These are phyloP conservation scores for Drosophila pectinifera DNA, from an alignment of 1,140 invertebrate genomes.

Conservation along the genomic window DNA sequence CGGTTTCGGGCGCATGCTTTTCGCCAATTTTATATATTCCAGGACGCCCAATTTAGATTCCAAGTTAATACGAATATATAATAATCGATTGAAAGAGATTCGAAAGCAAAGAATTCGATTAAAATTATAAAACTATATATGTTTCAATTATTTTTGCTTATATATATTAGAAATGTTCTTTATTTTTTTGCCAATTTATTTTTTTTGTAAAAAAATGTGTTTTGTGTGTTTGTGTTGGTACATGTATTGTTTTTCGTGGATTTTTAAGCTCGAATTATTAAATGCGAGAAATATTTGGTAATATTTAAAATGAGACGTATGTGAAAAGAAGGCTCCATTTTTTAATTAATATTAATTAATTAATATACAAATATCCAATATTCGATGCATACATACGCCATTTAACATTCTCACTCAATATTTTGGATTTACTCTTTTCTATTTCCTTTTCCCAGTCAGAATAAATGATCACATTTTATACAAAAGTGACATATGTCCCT, in stretches of 20 bases:
- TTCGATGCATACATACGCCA: not conserved
- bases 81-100: constrained; percentile 24
- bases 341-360: not conserved
- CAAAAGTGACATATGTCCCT: not conserved
- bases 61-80: constrained; percentile 6
- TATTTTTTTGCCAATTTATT: constrained; percentile 46
- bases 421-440: not conserved
- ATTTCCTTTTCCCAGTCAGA: not conserved
- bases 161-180: constrained; percentile 4
- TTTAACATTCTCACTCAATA: not conserved
- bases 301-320: not conserved
- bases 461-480: too few species aligned
- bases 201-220: constrained; percentile 11
- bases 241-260: constrained; percentile 3
- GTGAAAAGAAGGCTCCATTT: not conserved
- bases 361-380: constrained; percentile 3
- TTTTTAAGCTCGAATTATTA: not conserved
- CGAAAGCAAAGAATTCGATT: constrained; percentile 33
- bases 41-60: constrained; percentile 28
- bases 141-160: constrained; percentile 17
- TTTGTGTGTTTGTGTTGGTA: constrained; percentile 23
- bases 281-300: not conserved
- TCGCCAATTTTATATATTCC: constrained; percentile 59
- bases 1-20: constrained; percentile 79
- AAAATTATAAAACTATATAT: constrained; percentile 51